phyloP scores from a whole-genome alignment of 2,113 vertebrate species.

The Lagenorhynchus albirostris region DNA sequence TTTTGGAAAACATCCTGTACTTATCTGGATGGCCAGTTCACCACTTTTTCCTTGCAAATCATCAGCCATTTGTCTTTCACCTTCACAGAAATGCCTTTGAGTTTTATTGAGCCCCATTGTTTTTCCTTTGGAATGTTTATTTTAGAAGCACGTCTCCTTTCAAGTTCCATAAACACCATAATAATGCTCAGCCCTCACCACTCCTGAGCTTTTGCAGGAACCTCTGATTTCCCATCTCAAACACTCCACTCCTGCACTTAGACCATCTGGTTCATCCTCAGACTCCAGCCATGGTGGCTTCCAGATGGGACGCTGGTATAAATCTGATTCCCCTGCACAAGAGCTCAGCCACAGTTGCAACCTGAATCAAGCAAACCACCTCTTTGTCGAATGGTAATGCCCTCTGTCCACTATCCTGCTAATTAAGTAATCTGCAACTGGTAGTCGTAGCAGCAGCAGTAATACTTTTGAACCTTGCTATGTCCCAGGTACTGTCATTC shows the following conservation, averaged over 20 bases:
- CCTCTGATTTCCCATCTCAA: not conserved
- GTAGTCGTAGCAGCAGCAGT: accelerated
- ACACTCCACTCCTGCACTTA: accelerated
- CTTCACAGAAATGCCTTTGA: constrained; percentile 9
- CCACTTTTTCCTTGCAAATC: not conserved
- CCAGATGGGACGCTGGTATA: accelerated
- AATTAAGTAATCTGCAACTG: accelerated
- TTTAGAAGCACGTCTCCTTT: not conserved
- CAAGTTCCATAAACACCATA: not conserved
- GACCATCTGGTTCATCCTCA: accelerated
- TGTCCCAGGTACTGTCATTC: accelerated
- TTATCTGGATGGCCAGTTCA: not conserved
- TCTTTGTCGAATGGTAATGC: not conserved
- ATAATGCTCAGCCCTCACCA: not conserved
- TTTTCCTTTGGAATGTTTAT: not conserved
- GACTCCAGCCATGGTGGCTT: accelerated
- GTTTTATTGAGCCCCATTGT: not conserved
- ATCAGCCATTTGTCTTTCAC: not conserved
- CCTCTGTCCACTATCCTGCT: not conserved
- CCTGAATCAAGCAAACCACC: not conserved
- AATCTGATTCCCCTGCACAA: not conserved
- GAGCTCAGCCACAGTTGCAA: not conserved
- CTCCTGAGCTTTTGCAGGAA: not conserved
- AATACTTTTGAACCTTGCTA: not conserved
- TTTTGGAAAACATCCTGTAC: accelerated